phyloP scores from a whole-genome alignment of 2,888 invertebrate genomes.

The Hemistola chrysoprasaria region DNA sequence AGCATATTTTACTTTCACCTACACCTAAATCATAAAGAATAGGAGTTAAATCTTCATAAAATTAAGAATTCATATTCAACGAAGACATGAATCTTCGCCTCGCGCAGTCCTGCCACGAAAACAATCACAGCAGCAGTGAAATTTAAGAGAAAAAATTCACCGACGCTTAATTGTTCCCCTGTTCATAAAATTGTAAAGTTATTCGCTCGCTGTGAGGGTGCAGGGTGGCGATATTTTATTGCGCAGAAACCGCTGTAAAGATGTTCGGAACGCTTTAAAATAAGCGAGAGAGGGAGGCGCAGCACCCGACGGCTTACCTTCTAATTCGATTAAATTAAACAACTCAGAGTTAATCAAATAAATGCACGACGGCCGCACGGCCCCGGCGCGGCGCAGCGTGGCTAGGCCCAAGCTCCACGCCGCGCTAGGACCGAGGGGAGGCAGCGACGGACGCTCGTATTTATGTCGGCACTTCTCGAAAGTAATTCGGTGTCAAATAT shows the following conservation, averaged over 20 bases:
- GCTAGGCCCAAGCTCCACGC: slow-evolving; percentile 2
- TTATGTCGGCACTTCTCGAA: slow-evolving; percentile 81
- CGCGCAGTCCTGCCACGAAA: slow-evolving; percentile 60
- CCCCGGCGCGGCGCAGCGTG: slow-evolving; percentile 31
- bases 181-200: slow-evolving; percentile 82
- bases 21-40: slow-evolving; percentile 58
- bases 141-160: slow-evolving; percentile 73
- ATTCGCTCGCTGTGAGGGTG: slow-evolving; percentile 72
- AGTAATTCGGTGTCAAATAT: slow-evolving; percentile 83
- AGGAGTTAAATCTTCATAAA: slow-evolving; percentile 72
- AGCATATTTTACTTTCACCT: slow-evolving; percentile 34
- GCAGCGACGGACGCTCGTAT: slow-evolving; percentile 52
- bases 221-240: slow-evolving; percentile 79
- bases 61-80: slow-evolving; percentile 78
- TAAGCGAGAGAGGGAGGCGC: slow-evolving; percentile 62
- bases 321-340: slow-evolving; percentile 83
- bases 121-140: slow-evolving; percentile 72
- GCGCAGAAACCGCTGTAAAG: slow-evolving; percentile 80
- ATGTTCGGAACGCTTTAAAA: slow-evolving; percentile 79
- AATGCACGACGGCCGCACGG: slow-evolving; percentile 72
- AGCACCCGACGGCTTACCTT: slow-evolving; percentile 64
- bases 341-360: slow-evolving; percentile 83
- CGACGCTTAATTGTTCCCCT: slow-evolving; percentile 79
- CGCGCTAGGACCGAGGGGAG: slow-evolving; percentile 32
- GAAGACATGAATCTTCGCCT: slow-evolving; percentile 68